Percentiles rank a stretch among this genome's conserved stretches.
phyloP scores from a whole-genome alignment of 2,113 vertebrate species.

The Suricata suricatta region DNA sequence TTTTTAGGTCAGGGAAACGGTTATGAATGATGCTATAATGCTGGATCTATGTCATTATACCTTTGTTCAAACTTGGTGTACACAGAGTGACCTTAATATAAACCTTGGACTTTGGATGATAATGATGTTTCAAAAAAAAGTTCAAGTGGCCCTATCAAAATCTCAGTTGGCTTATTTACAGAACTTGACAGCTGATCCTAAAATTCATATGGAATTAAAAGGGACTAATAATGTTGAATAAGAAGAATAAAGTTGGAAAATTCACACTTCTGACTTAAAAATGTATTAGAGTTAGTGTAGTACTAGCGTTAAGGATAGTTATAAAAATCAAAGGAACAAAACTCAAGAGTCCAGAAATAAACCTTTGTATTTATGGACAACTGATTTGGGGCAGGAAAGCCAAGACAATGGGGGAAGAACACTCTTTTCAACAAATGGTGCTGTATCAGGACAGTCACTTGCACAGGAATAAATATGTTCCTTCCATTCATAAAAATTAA shows the following conservation, averaged over 20 bases:
- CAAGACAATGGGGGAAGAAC: neutral
- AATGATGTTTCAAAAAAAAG: neutral
- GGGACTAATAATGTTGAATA: neutral
- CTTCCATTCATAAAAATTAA: neutral
- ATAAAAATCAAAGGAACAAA: neutral
- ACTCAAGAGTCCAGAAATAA: constrained; percentile 5
- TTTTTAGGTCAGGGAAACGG: neutral
- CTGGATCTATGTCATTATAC: neutral
- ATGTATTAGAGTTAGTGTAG: neutral
- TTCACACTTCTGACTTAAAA: constrained; percentile 7
- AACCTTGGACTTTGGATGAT: neutral
- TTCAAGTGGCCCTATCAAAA: neutral
- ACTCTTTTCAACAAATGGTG: neutral
- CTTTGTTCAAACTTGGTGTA: neutral
- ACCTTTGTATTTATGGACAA: neutral
- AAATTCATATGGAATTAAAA: constrained; percentile 17
- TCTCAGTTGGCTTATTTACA: neutral
- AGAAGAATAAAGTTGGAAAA: neutral
- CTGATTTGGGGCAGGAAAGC: neutral
- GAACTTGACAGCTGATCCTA: neutral
- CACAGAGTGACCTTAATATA: neutral
- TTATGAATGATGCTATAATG: neutral
- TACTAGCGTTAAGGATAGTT: neutral
- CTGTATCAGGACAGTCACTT: neutral
- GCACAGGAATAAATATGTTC: neutral